Conservation (phyloP, 1,140 invertebrate genomes). For the Pseudachorutes palmiensis region DNA sequence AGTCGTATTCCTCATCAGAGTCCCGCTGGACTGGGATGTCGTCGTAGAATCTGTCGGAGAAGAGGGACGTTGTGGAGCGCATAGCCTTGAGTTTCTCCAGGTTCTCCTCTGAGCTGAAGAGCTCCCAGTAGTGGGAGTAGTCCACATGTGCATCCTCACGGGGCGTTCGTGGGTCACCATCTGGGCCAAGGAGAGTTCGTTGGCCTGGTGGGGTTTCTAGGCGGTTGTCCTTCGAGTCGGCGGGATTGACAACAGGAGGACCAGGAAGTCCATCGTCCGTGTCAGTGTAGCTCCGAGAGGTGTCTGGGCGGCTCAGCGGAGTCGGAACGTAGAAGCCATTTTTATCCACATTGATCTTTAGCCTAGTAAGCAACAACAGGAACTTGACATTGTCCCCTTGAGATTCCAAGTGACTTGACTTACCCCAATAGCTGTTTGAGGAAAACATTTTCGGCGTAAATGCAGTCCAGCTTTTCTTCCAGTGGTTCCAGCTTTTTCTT, state of each 20-base stretch:
- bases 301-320: background rate
- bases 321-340: background rate
- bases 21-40: background rate
- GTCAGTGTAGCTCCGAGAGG: background rate
- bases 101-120: background rate
- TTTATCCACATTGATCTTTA: background rate
- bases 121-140: background rate
- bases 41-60: background rate
- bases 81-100: no score
- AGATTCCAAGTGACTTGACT: background rate
- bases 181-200: background rate
- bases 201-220: background rate
- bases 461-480: background rate
- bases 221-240: no score
- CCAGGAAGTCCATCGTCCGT: background rate
- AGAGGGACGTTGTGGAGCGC: no score
- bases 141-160: background rate
- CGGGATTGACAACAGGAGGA: background rate
- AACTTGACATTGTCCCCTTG: no score
- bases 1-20: background rate
- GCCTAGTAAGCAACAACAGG: no score
- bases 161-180: background rate
- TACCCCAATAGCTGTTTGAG: background rate
- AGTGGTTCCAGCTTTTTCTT: background rate
- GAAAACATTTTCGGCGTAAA: background rate